A percentile compares a stretch with the other conserved stretches of the same genome.
These are phyloP conservation scores for Eueides isabella DNA, from an alignment of 1,140 invertebrate species.

Conservation along the genomic window DNA sequence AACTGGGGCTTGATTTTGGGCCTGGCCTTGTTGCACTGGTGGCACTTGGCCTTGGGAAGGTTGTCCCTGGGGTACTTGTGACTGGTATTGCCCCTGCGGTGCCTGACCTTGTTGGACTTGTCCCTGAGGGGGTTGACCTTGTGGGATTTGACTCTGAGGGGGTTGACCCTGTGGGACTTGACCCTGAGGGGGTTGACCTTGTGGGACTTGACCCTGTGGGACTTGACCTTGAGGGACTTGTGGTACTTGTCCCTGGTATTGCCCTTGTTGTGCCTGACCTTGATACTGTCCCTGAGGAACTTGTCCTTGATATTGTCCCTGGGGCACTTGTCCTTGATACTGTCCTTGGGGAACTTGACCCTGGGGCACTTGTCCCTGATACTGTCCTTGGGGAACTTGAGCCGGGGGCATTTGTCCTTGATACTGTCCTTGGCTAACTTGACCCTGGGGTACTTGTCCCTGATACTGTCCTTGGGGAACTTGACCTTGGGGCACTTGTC, in stretches of 20 bases:
- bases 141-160: constrained; percentile 39
- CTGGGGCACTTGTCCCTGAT: too few species aligned
- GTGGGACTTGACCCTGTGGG: constrained; percentile 23
- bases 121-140: constrained; percentile 34
- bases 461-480: neutral
- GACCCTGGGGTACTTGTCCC: constrained; percentile 39
- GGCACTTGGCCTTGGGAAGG: neutral
- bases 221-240: constrained; percentile 38
- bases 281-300: constrained; percentile 26
- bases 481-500: constrained; percentile 33
- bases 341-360: constrained; percentile 16
- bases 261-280: constrained; percentile 31
- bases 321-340: constrained; percentile 22
- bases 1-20: constrained; percentile 20
- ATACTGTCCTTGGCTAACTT: too few species aligned
- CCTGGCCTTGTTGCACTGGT: constrained; percentile 32
- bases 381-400: neutral
- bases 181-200: constrained; percentile 35
- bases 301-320: too few species aligned
- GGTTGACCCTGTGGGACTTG: constrained; percentile 36
- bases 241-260: constrained; percentile 24
- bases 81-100: constrained; percentile 34
- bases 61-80: constrained; percentile 40
- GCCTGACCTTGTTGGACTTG: constrained; percentile 40
- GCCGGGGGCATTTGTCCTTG: neutral